Conservation (phyloP, 2,113 vertebrate genomes). For the Oncorhynchus kisutch region DNA sequence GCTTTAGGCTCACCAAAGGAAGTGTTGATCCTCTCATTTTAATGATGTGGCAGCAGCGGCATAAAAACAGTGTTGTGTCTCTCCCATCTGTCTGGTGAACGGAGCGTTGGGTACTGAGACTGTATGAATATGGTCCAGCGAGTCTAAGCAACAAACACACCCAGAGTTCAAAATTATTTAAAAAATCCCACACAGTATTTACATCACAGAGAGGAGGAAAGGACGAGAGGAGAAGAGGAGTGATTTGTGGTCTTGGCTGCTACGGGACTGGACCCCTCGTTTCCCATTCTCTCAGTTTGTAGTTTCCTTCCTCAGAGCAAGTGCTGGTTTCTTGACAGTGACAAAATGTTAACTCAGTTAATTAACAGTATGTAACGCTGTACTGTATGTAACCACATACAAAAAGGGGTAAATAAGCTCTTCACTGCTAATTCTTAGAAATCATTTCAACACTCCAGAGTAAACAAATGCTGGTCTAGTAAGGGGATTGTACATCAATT, state of each 20-base stretch:
- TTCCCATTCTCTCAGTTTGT: conserved; percentile 19
- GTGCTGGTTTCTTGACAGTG: conserved; percentile 18
- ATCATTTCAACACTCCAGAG: background rate
- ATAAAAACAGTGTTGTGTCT: background rate
- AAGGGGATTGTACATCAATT: conserved; percentile 8
- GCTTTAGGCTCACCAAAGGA: background rate
- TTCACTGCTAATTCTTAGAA: no score
- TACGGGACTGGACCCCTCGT: conserved; percentile 4
- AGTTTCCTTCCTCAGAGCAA: conserved; percentile 4
- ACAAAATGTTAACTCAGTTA: conserved; percentile 32
- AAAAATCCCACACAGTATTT: conserved; percentile 57
- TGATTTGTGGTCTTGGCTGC: background rate
- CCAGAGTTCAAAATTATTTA: conserved; percentile 53
- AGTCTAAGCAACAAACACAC: conserved; percentile 75
- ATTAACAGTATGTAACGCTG: conserved; percentile 29
- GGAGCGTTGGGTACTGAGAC: conserved; percentile 25
- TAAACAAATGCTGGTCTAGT: background rate
- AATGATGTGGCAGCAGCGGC: background rate
- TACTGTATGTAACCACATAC: conserved; percentile 10
- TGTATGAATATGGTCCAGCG: conserved; percentile 62
- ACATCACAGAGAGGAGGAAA: conserved; percentile 55
- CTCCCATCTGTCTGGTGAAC: background rate
- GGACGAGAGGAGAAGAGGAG: conserved; percentile 5
- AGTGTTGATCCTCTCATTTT: background rate
- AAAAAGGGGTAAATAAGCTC: background rate